Percentiles rank a stretch among this genome's conserved stretches.
Conservation (phyloP, 2,113 vertebrate species). For the Tachuris rubrigastra region DNA sequence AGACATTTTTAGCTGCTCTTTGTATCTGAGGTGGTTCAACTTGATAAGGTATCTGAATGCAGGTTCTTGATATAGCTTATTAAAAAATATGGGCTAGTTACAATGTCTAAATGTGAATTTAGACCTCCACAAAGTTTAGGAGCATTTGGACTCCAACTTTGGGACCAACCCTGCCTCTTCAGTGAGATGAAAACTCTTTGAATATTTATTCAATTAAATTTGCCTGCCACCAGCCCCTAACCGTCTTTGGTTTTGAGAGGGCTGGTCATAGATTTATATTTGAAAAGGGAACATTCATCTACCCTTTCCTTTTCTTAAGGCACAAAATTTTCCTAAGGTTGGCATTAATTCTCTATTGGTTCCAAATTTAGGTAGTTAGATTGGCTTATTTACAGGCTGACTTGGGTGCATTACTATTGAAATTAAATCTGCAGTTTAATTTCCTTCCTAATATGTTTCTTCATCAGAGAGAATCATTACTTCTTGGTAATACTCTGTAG, state of each 20-base stretch:
- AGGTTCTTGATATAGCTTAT: background rate
- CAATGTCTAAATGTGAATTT: background rate
- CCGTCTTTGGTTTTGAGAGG: background rate
- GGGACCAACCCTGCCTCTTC: background rate
- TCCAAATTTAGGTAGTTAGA: conserved; percentile 2
- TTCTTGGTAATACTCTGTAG: background rate
- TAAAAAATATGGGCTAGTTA: background rate
- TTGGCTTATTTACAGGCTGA: background rate
- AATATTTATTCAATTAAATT: background rate
- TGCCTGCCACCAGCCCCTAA: background rate
- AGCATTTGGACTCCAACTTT: background rate
- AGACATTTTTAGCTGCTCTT: background rate
- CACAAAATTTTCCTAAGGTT: background rate
- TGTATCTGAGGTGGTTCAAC: background rate
- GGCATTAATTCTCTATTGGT: background rate
- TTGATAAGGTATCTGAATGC: background rate
- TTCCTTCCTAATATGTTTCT: conserved; percentile 46
- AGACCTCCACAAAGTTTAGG: background rate
- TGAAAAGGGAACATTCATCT: background rate
- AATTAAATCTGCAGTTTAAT: conserved; percentile 31
- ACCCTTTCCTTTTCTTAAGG: background rate
- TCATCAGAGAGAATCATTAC: background rate
- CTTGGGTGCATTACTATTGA: background rate
- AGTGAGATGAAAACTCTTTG: background rate
- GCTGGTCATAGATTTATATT: background rate